Evolutionary conservation across 2,797 vertebrate species (phyloP).

Genomic region (Knipowitschia caucasica): DNA sequence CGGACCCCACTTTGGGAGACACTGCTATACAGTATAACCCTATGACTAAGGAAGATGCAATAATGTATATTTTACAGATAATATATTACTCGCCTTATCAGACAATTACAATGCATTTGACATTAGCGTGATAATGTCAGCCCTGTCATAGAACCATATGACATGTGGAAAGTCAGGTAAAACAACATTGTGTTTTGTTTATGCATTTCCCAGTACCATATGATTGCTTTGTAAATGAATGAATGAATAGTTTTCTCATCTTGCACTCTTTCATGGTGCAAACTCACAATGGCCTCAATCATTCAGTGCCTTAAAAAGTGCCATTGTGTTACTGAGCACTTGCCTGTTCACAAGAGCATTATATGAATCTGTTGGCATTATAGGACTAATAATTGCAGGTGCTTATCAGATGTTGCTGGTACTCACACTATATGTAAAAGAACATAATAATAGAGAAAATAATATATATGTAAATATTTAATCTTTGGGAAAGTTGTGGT

Average conservation of each 20-base stretch:
- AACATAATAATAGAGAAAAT: not conserved
- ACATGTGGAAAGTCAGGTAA: not conserved
- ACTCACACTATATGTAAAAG: not conserved
- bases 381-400: not conserved
- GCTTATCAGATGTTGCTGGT: not conserved
- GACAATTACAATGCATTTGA: not conserved
- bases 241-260: not conserved
- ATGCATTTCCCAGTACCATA: not conserved
- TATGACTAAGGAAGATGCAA: not conserved
- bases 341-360: not conserved
- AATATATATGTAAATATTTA: not conserved
- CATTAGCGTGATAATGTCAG: not conserved
- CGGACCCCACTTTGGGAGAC: not conserved
- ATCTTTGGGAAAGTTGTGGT: not conserved
- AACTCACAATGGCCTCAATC: not conserved
- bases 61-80: not conserved
- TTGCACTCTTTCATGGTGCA: not conserved
- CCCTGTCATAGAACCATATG: not conserved
- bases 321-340: not conserved
- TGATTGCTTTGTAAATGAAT: not conserved
- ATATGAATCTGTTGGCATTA: not conserved
- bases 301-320: constrained; percentile 1
- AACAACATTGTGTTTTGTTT: not conserved
- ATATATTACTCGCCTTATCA: not conserved
- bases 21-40: not conserved